Conservation (phyloP, 1,140 invertebrate species). For the Bombyx mori region ASM3026992v2 NC_085107.1:14775001-14775500, state of each 20-base stretch:
- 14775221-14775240: slow-evolving; percentile 40
- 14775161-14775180: slow-evolving; percentile 50
- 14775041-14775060: slow-evolving; percentile 28
- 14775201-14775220: slow-evolving; percentile 37
- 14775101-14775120: slow-evolving; percentile 60
- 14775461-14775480: slow-evolving; percentile 12
- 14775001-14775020: slow-evolving; percentile 35
- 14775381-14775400: slow-evolving; percentile 51
- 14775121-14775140: slow-evolving; percentile 63
- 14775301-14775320: slow-evolving; percentile 59
- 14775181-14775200: slow-evolving; percentile 10
- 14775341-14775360: slow-evolving; percentile 60
- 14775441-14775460: slow-evolving; percentile 25
- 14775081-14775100: slow-evolving; percentile 48
- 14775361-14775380: slow-evolving; percentile 47
- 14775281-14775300: slow-evolving; percentile 44
- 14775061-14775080: slow-evolving; percentile 60
- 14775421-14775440: slow-evolving; percentile 47
- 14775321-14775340: slow-evolving; percentile 68
- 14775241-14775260: slow-evolving; percentile 42
- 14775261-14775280: slow-evolving; percentile 58
- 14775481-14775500: slow-evolving; percentile 3
- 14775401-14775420: slow-evolving; percentile 56
- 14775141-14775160: slow-evolving; percentile 48
- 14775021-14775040: slow-evolving; percentile 24